Conservation (phyloP, 2,113 vertebrate species). For the Oncorhynchus tshawytscha region DNA sequence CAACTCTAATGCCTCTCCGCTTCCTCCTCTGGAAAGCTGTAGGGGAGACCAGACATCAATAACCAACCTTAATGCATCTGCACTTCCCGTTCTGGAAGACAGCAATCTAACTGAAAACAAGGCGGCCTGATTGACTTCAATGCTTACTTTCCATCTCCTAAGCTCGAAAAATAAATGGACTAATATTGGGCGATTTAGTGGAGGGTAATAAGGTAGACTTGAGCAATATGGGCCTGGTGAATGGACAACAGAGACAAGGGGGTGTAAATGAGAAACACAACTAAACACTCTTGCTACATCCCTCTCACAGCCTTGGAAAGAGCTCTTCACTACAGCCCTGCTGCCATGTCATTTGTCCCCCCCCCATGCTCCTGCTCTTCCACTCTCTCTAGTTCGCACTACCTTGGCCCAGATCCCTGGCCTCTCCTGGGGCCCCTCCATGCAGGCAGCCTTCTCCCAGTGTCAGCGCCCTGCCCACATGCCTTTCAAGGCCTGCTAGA, state of each 20-base stretch:
- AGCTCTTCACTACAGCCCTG: background rate
- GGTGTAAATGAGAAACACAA: background rate
- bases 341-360: conserved; percentile 28
- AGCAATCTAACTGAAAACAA: conserved; percentile 58
- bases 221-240: too few species aligned
- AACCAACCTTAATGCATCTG: conserved; percentile 55
- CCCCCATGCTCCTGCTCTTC: conserved; percentile 28
- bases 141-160: background rate
- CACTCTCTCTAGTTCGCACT: conserved; percentile 33
- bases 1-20: background rate
- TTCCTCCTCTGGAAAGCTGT: conserved; percentile 5
- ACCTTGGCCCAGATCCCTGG: conserved; percentile 44
- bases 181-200: background rate
- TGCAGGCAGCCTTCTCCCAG: conserved; percentile 61
- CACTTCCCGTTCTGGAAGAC: conserved; percentile 51
- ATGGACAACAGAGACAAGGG: background rate
- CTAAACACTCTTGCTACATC: too few species aligned
- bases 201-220: background rate
- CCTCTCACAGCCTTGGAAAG: background rate
- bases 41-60: conserved; percentile 45
- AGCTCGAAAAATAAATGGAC: background rate
- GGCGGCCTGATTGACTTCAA: conserved; percentile 29
- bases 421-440: conserved; percentile 77
- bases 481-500: conserved; percentile 84
- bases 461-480: conserved; percentile 82